Percentiles rank a stretch among this genome's conserved stretches.
Conservation (phyloP, 1,140 invertebrate species). For the Drosophila nigrodunni region DNA sequence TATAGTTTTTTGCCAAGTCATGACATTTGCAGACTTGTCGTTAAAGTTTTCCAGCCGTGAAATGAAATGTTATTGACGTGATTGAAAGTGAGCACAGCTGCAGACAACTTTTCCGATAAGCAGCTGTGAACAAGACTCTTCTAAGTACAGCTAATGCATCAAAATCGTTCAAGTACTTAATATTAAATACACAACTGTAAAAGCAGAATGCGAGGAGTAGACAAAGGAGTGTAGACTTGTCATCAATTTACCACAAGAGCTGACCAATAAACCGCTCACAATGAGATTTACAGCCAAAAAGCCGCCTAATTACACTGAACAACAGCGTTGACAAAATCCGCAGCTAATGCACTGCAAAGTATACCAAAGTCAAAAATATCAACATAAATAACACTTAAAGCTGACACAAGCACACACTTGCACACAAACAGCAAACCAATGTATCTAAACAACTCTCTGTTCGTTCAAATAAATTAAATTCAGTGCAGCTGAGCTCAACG, state of each 20-base stretch:
- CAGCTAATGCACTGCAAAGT: slow-evolving; percentile 75
- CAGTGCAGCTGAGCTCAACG: slow-evolving; percentile 69
- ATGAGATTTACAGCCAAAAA: slow-evolving; percentile 56
- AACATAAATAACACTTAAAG: slow-evolving; percentile 79
- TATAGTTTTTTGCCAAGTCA: not conserved
- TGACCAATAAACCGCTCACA: slow-evolving; percentile 46
- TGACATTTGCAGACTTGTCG: not conserved
- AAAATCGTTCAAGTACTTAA: slow-evolving; percentile 54
- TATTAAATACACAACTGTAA: slow-evolving; percentile 29
- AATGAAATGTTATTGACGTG: slow-evolving; percentile 8
- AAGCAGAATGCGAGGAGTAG: not conserved
- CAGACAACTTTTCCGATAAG: slow-evolving; percentile 5
- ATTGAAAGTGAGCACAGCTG: not conserved
- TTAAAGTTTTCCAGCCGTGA: slow-evolving; percentile 14
- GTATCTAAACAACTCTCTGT: slow-evolving; percentile 31
- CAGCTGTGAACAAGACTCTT: slow-evolving; percentile 35
- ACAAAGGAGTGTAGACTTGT: not conserved
- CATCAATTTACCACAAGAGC: slow-evolving; percentile 39
- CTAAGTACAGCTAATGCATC: slow-evolving; percentile 57
- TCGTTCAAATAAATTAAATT: slow-evolving; percentile 79
- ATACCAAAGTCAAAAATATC: slow-evolving; percentile 78
- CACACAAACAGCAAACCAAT: not conserved
- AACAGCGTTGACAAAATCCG: slow-evolving; percentile 56
- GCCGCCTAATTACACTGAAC: slow-evolving; percentile 73
- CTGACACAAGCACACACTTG: slow-evolving; percentile 21